Conservation (phyloP, 2,888 invertebrate genomes). For the Cartodere bifasciata region DNA sequence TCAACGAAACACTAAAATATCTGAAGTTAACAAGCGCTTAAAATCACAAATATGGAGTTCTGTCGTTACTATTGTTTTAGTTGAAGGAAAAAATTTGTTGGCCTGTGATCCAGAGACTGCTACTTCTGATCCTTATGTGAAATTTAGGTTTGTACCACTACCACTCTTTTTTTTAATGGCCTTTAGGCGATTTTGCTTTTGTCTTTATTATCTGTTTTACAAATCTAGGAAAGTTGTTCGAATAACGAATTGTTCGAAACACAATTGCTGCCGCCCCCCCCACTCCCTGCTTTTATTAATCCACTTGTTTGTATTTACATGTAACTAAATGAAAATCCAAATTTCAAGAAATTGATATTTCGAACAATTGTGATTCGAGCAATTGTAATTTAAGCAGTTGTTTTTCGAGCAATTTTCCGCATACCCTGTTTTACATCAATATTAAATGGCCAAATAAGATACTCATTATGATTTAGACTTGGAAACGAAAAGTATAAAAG, state of each 20-base stretch:
- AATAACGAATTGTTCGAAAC: too few relatives aligned
- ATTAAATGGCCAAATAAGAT: too few relatives aligned
- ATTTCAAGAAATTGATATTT: too few relatives aligned
- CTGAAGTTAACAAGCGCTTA: conserved; percentile 68
- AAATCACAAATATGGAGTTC: conserved; percentile 97
- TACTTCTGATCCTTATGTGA: conserved; percentile 86
- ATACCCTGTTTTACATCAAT: too few relatives aligned
- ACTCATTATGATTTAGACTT: conserved; percentile 45
- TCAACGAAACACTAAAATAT: conserved; percentile 60
- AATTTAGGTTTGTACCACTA: conserved; percentile 62
- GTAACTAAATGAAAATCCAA: too few relatives aligned
- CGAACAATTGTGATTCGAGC: too few relatives aligned
- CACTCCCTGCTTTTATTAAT: too few relatives aligned
- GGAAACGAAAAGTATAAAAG: conserved; percentile 97
- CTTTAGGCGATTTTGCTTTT: not conserved
- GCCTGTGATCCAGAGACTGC: conserved; percentile 82
- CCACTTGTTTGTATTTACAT: too few relatives aligned
- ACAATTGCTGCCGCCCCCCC: too few relatives aligned
- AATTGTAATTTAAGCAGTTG: too few relatives aligned
- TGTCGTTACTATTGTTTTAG: conserved; percentile 91
- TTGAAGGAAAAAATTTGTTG: conserved; percentile 84
- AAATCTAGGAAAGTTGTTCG: too few relatives aligned
- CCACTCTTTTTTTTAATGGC: not conserved
- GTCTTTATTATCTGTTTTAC: not conserved
- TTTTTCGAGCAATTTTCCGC: too few relatives aligned